Evolutionary conservation across 2,888 invertebrate species (phyloP), one percentile per base, ranked within the genome.

Genomic region (Netelia melanura): DNA sequence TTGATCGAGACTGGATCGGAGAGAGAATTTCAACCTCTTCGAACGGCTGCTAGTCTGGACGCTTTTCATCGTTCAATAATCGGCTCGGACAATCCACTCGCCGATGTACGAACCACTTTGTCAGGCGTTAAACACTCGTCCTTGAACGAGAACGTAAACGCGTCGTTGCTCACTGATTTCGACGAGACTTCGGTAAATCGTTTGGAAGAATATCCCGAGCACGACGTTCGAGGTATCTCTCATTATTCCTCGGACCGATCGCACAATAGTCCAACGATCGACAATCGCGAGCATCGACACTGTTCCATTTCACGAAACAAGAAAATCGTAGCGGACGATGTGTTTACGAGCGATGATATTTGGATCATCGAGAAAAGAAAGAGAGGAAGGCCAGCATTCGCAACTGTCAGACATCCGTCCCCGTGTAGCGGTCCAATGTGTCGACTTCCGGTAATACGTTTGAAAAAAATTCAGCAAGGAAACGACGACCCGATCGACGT

Each of bases 351-450:
- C 3, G 84, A 88, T 52, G 76, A 86, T 52, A 48, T 88, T 11
- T 88, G 88, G 86, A 85, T 88, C 6, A 86, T 88, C 62, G 84
- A 88, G n/a, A 88, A 86, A 70, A 77, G 84, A 21, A 86, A 76
- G 71, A 80, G 84, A 52, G 71, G n/a, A 64, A 14, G 54, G 44
- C 43, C 25, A 25, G 9, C 10, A 8, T 14, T 8, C 21, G 9
- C 5, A 58, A 23, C 17, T 6, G 9, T 21, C 21, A 21, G 17
- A 6, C n/a, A 11, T 21, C 21, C 58, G 58, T 58, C 21, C 8
- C 17, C 14, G 48, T 48, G 48, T 48, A 48, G 11, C 48, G 14
- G 48, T 48, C 1, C 11, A 48, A 48, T 62, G 25, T 88, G 88
- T 74, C 71, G 72, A 23, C 61, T 88, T 30, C 88, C 88, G 6